Percentiles rank a stretch among this genome's conserved stretches.
phyloP scores from a whole-genome alignment of 2,888 invertebrate genomes.

The Morpho helenor region DNA sequence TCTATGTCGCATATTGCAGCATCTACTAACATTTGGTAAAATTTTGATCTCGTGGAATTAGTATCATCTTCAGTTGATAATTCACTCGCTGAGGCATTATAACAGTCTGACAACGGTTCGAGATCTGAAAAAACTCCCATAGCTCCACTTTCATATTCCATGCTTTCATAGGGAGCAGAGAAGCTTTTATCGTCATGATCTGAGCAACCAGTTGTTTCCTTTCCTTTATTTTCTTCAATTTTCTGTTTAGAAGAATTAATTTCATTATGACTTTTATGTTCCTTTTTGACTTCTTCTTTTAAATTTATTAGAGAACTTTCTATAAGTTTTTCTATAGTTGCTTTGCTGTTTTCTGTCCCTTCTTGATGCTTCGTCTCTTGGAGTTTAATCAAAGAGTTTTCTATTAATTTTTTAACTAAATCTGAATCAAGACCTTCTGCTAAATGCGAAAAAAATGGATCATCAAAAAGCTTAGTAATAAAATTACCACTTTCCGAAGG shows the following conservation, averaged over 20 bases:
- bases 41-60: conserved; percentile 82
- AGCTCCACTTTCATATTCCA: conserved; percentile 83
- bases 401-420: conserved; percentile 81
- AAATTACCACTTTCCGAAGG: conserved; percentile 61
- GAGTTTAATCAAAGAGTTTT: conserved; percentile 83
- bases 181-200: conserved; percentile 77
- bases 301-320: conserved; percentile 67
- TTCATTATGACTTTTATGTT: conserved; percentile 42
- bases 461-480: conserved; percentile 80
- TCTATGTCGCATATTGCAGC: conserved; percentile 84
- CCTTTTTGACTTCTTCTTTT: conserved; percentile 52
- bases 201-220: conserved; percentile 41
- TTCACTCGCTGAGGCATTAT: conserved; percentile 84
- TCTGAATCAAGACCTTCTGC: conserved; percentile 81
- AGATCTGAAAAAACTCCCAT: conserved; percentile 73
- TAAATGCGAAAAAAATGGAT: conserved; percentile 82
- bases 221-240: conserved; percentile 32
- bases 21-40: conserved; percentile 86
- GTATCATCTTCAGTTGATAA: conserved; percentile 82
- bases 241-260: conserved; percentile 35
- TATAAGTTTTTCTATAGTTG: conserved; percentile 74
- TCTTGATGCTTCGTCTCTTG: conserved; percentile 69
- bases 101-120: conserved; percentile 83
- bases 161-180: conserved; percentile 87
- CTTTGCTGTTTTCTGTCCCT: conserved; percentile 64